Evolutionary conservation across 2,888 invertebrate species (phyloP), one percentile per base, ranked within the genome.

Genomic region (Spisula subtruncata): DNA sequence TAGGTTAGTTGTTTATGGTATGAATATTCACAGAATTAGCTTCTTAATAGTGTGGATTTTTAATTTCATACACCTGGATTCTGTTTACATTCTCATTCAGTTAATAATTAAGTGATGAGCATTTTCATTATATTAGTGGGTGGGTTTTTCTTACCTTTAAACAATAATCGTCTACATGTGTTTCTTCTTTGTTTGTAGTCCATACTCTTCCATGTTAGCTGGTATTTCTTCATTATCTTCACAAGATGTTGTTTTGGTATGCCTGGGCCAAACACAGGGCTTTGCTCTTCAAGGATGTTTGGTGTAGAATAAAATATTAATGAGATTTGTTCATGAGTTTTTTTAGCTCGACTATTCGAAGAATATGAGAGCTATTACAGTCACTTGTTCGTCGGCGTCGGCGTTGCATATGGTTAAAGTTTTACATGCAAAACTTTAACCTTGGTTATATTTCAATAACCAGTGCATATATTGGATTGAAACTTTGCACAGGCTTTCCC

Each of bases 131-230:
- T 71, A 71, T 25, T 25, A 25, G 75, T 75, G 75, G 32, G 14
- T 18, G n/a, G 71, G 25, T 18, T 75, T 71, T 75, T 35, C 75
- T 75, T 25, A 75, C 75, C 75, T 75, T 75, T 16, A 18, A 71
- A 60, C 20, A 35, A 35, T 75, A 75, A 75, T 75, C 8, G 16
- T 75, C 14, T 75, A 75, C 75, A 75, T 75, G 35, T 75, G 75
- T 75, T 75, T 75, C 75, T 75, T 18, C 35, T 75, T 75, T 32
- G 18, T 66, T 25, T 25, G 60, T 51, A 51, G 51, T 51, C n/a
- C 51, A 51, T 51, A 51, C 60, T 66, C 25, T n/a, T n/a, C 5
- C 25, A 25, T 66, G 25, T 66, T n/a, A 66, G 25, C 25, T 66
- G 60, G 60, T 66, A 12, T n/a, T 25, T n/a, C n/a, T 60, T 2